These are phyloP conservation scores for Grallaria varia DNA, from an alignment of 2,113 vertebrate species.

Conservation along the genomic window DNA sequence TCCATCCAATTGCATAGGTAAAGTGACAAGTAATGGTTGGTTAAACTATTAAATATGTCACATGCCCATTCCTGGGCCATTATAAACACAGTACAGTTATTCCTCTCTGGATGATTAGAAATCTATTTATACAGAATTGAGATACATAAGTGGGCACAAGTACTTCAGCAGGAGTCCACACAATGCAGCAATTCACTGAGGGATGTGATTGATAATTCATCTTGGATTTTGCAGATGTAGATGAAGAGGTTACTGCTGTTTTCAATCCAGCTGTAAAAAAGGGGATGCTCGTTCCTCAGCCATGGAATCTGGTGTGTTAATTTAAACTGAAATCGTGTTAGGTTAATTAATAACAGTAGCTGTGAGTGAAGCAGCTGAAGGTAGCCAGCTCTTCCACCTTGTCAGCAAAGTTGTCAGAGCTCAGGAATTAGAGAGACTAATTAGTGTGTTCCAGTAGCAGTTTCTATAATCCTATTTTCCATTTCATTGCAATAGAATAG, in stretches of 20 bases:
- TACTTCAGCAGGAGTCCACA: not conserved
- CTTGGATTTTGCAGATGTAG: not conserved
- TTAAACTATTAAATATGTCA: not conserved
- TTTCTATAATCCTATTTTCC: conserved; percentile 1
- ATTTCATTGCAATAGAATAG: not conserved
- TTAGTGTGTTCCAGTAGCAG: not conserved
- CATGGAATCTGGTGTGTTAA: not conserved
- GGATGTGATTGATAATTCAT: not conserved
- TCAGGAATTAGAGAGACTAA: conserved; percentile 1
- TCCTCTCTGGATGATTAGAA: not conserved
- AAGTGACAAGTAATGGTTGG: not conserved
- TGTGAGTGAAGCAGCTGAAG: conserved; percentile 22
- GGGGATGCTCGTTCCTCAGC: not conserved
- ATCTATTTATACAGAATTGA: not conserved
- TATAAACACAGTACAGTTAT: not conserved
- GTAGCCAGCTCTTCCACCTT: not conserved
- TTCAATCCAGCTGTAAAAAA: not conserved
- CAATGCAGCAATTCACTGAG: not conserved
- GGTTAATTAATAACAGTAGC: conserved; percentile 52
- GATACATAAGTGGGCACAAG: not conserved
- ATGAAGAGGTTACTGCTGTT: not conserved
- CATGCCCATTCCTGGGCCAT: not conserved
- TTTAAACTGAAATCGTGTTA: conserved; percentile 45
- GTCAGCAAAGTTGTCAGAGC: conserved; percentile 30
- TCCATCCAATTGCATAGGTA: not conserved